Base-by-base conservation (phyloP, 2,797 vertebrate species). In the Pitangus sulphuratus region DNA sequence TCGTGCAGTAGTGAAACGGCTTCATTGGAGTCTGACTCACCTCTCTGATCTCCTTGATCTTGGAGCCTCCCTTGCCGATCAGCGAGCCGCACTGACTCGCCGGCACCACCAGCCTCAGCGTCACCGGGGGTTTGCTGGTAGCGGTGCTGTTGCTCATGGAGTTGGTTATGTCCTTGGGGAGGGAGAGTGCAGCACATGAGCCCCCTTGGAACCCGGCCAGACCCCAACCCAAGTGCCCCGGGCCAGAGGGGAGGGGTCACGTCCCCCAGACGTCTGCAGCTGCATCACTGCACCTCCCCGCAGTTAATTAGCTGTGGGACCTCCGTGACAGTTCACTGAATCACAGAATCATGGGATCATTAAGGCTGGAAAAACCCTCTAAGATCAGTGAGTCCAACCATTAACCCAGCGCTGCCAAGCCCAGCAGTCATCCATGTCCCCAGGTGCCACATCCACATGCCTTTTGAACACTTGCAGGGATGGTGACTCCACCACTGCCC, bases 71-170 rank as follows among this genome's bases (percentile, higher is more conserved):
- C 97, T 99, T 99, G 77, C 99, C 99, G 0, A 99, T 99, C 92
- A 99, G 98, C 8, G 99, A 99, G 81, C 99, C 99, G 0, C 99
- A 99, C 97, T 99, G 99, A 89, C 99, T 99, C 44, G 99, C 99
- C 0, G 99, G 99, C 68, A 99, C 99, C 1, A 99, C 99, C 35
- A 99, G 96, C 82, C 99, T 97, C 97, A 99, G 97, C 1, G 99
- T 99, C 39, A 99, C 99, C 0, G 99, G 99, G 22, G 99, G 99
- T 92, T 99, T 99, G 97, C 99, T 99, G 96, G 99, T 99, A 54
- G 99, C 99, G 37, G 99, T 99, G 94, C 99, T 99, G 98, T 99
- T 99, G 98, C 99, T 99, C 99, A 99, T 99, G 48, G 99, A 99
- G 95, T 99, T 99, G 97, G 99, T 99, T 66, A 99, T 99, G 95